These are phyloP conservation scores for Drosophila antonietae DNA, from an alignment of 2,888 invertebrate genomes.

Conservation along the genomic window DNA sequence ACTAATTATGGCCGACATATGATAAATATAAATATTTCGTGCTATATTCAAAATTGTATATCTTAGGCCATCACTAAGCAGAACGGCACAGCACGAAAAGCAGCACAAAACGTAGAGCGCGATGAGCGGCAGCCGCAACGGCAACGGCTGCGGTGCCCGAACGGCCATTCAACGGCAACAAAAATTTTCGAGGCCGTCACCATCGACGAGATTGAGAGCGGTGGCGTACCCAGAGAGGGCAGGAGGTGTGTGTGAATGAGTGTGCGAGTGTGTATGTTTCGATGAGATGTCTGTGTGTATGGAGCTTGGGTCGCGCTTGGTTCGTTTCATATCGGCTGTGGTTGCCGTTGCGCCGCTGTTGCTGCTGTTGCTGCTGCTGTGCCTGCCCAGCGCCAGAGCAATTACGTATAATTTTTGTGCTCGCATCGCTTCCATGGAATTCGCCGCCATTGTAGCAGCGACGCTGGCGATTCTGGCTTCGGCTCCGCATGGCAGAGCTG, in stretches of 20 bases:
- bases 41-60: slow-evolving; percentile 8
- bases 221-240: slow-evolving; percentile 23
- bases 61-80: slow-evolving; percentile 36
- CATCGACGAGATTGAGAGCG: slow-evolving; percentile 42
- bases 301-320: slow-evolving; percentile 59
- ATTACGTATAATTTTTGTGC: slow-evolving; percentile 70
- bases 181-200: slow-evolving; percentile 57
- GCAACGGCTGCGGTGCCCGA: slow-evolving; percentile 45
- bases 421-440: slow-evolving; percentile 58
- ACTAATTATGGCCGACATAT: background rate
- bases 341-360: slow-evolving; percentile 10
- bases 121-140: slow-evolving; percentile 57
- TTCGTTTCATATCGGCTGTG: slow-evolving; percentile 52
- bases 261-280: background rate
- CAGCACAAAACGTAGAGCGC: slow-evolving; percentile 65
- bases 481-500: slow-evolving; percentile 26
- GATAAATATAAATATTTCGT: background rate
- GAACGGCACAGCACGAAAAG: slow-evolving; percentile 46
- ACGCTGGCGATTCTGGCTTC: slow-evolving; percentile 20
- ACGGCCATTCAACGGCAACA: slow-evolving; percentile 34
- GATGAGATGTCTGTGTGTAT: slow-evolving; percentile 19
- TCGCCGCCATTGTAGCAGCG: slow-evolving; percentile 27
- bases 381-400: slow-evolving; percentile 69
- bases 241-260: slow-evolving; percentile 13
- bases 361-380: slow-evolving; percentile 40